These are phyloP conservation scores for Megaceryle maxima DNA, from an alignment of 2,113 vertebrate species.

Conservation along the genomic window DNA sequence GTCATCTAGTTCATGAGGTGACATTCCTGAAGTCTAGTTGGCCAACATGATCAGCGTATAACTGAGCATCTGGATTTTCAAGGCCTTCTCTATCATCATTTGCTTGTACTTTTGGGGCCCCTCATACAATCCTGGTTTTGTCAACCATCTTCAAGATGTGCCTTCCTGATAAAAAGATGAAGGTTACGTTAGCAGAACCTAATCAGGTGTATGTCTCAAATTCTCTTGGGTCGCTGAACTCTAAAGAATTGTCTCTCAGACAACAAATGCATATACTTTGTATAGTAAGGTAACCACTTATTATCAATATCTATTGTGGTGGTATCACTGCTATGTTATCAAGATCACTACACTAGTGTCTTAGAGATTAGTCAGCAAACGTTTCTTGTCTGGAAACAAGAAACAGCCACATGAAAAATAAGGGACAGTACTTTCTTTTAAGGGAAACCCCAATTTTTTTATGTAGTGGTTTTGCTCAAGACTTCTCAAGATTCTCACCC, in stretches of 20 bases:
- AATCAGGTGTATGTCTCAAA: neutral
- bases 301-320: neutral
- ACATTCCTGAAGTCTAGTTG: neutral
- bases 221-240: neutral
- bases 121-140: neutral
- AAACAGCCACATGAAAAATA: too few relatives aligned
- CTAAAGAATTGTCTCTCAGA: neutral
- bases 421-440: too few relatives aligned
- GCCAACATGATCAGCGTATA: neutral
- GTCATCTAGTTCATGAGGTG: neutral
- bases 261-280: neutral
- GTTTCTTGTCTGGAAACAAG: too few relatives aligned
- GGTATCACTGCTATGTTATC: neutral
- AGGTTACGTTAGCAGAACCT: neutral
- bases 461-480: too few relatives aligned
- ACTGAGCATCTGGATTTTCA: neutral
- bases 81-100: neutral
- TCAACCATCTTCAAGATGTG: neutral
- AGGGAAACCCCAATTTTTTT: too few relatives aligned
- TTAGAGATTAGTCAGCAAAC: neutral
- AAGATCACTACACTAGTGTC: neutral
- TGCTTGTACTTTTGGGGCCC: neutral
- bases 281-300: too few relatives aligned
- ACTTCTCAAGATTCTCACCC: neutral
- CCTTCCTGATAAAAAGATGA: neutral